These are phyloP conservation scores for Bergia sp. DNA, from an alignment of 92 coral and sea anemone genomes.

Conservation along the genomic window DNA sequence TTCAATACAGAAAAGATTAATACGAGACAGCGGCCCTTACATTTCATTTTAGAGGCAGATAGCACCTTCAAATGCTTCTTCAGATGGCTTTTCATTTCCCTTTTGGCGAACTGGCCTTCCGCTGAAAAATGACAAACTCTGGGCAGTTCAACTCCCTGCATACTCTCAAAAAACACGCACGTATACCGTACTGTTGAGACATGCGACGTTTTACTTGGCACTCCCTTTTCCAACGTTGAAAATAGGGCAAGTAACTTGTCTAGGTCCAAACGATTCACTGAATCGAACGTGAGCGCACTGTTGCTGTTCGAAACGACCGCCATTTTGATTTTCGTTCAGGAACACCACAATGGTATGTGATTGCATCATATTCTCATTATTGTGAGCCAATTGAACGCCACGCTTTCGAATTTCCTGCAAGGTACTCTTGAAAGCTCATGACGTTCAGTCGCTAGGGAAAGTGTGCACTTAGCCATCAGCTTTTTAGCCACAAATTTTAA, in stretches of 20 bases:
- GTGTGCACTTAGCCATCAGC: too few species aligned
- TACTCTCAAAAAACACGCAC: slow-evolving; percentile 18
- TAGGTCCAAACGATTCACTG: background rate
- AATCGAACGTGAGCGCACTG: background rate
- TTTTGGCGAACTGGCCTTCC: background rate
- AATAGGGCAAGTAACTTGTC: background rate
- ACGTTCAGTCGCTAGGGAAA: too few species aligned
- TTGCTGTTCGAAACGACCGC: background rate
- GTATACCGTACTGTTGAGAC: slow-evolving; percentile 8
- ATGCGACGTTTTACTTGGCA: slow-evolving; percentile 14
- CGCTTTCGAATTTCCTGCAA: too few species aligned
- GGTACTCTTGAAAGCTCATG: too few species aligned
- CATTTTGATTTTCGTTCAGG: background rate
- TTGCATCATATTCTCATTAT: too few species aligned
- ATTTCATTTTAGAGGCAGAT: background rate
- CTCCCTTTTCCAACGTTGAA: background rate
- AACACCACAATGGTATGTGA: too few species aligned
- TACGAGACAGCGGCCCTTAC: background rate
- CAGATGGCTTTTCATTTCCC: background rate
- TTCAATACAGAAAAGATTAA: background rate
- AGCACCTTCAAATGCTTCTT: background rate
- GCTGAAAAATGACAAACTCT: background rate
- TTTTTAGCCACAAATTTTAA: too few species aligned
- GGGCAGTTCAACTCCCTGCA: slow-evolving; percentile 25
- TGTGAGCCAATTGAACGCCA: too few species aligned